Evolutionary conservation across 2,113 vertebrate species (phyloP), one percentile per base, ranked within the genome.

Genomic region (Peromyscus maniculatus): DNA sequence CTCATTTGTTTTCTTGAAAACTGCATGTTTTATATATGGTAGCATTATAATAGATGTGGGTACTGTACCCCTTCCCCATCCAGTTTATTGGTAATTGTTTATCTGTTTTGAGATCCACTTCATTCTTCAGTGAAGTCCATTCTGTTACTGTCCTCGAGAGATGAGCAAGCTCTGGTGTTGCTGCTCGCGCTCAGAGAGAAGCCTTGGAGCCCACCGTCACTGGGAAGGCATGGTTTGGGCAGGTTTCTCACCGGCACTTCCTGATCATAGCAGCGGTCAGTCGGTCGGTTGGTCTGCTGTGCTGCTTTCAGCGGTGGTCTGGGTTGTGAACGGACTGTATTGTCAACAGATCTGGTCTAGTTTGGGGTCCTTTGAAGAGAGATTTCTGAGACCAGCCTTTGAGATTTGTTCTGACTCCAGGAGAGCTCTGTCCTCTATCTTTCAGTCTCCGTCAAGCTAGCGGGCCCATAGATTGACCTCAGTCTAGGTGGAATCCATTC

Each of bases 301-400:
- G 17, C 36, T 64, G n/a, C 26, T 64, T 80, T 84, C 64, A 96
- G 0, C n/a, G 17, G 0, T 92, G 49, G 78, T 69, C 31, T 75
- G 28, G 64, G 9, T 66, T 57, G 46, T 87, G 77, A 77, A 64
- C 83, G 9, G 52, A 52, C 52, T 84, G 46, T n/a, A 69, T 28
- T 59, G 92, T 49, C 62, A 31, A 71, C 1, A 9, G n/a, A 67
- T 91, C 22, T 55, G 90, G 0, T 87, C 39, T 87, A 59, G 80
- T 72, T 83, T 78, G 71, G 36, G n/a, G 21, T 93, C 55, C 75
- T 94, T 91, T 55, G 62, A 94, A 96, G 46, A 72, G 12, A 11
- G 83, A 39, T 17, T 94, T 78, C 46, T 78, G 67, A 89, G 31
- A 52, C 87, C 28, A 39, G 4, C 78, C 36, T 93, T 91, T 93